Evolutionary conservation across 2,797 vertebrate genomes (phyloP).

Genomic region (Karalla daura): DNA sequence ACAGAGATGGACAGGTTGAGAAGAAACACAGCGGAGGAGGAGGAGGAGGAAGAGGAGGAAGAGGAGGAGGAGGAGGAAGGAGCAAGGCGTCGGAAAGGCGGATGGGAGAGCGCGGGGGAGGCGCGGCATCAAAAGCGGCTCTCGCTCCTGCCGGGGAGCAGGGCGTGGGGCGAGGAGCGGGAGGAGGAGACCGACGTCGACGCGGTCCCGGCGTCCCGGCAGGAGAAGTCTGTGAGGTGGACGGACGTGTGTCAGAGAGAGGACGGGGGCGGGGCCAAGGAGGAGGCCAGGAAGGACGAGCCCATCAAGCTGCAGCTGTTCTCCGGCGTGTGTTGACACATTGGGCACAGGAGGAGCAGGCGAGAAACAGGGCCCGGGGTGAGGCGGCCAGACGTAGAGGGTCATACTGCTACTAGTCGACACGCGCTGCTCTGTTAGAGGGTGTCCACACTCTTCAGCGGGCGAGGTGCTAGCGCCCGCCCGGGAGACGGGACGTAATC

Average conservation of each 20-base stretch:
- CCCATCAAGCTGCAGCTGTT: constrained; percentile 76
- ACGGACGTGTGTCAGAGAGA: constrained; percentile 67
- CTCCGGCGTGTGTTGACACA: constrained; percentile 82
- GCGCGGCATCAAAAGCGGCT: constrained; percentile 44
- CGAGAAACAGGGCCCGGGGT: constrained; percentile 5
- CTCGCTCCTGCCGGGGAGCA: constrained; percentile 46
- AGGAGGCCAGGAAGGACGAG: constrained; percentile 63
- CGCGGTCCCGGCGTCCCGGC: constrained; percentile 32
- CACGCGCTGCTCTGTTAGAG: constrained; percentile 26
- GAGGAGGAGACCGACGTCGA: constrained; percentile 73
- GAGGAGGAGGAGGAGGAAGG: constrained; percentile 46
- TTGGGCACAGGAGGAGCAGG: background rate
- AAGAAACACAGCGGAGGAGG: constrained; percentile 52
- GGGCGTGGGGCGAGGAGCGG: constrained; percentile 45
- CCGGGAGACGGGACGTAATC: constrained; percentile 32
- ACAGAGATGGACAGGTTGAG: constrained; percentile 74
- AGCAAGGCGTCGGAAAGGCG: constrained; percentile 39
- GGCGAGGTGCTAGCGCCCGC: constrained; percentile 44
- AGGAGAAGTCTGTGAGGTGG: constrained; percentile 67
- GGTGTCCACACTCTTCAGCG: constrained; percentile 2
- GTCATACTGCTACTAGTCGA: constrained; percentile 23
- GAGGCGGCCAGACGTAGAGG: too few species aligned
- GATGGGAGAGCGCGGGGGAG: constrained; percentile 46
- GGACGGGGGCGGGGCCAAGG: constrained; percentile 44
- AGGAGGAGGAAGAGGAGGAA: constrained; percentile 44